phyloP scores from a whole-genome alignment of 1,140 invertebrate species.

The Acromyrmex charruanus region DNA sequence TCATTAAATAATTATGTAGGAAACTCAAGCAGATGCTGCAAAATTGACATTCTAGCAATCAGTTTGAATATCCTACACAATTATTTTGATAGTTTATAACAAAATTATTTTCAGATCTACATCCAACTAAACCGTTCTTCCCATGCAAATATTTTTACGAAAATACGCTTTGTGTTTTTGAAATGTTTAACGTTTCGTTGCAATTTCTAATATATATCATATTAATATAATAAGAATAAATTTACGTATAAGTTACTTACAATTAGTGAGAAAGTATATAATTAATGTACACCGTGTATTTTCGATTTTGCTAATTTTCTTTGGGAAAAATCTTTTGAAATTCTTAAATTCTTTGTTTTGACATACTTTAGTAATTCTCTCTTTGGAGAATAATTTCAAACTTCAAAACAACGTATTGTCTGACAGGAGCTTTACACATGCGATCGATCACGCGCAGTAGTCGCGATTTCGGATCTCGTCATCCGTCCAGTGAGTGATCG shows the following conservation, averaged over 20 bases:
- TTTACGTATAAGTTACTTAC: not conserved
- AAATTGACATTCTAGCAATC: too few relatives aligned
- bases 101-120: too few relatives aligned
- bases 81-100: too few relatives aligned
- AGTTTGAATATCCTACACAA: too few relatives aligned
- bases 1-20: too few relatives aligned
- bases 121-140: too few relatives aligned
- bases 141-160: slow-evolving; percentile 3
- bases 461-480: slow-evolving; percentile 30
- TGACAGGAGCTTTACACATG: not conserved
- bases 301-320: not conserved
- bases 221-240: not conserved
- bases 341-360: not conserved
- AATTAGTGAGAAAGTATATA: not conserved
- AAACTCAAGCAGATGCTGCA: too few relatives aligned
- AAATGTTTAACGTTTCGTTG: not conserved
- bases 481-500: slow-evolving; percentile 3
- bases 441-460: slow-evolving; percentile 43
- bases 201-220: not conserved
- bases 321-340: not conserved
- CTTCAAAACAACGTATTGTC: slow-evolving; percentile 2
- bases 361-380: not conserved
- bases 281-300: not conserved
- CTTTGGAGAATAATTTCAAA: not conserved
- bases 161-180: not conserved